Conservation (phyloP, 2,888 invertebrate species). For the Nephrotoma guestfalica region DNA sequence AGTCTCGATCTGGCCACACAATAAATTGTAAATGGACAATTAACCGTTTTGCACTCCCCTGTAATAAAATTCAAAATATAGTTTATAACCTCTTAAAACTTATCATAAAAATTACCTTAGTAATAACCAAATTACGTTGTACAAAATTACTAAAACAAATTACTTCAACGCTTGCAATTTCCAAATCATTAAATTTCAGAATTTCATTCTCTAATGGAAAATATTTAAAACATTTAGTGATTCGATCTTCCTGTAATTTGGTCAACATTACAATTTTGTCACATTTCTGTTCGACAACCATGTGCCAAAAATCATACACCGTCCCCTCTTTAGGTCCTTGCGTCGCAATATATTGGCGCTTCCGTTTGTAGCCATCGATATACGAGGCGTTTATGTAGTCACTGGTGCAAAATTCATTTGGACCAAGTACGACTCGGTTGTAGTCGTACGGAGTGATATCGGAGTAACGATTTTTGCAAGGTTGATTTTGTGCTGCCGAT, state of each 20-base stretch:
- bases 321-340: constrained; percentile 58
- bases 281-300: constrained; percentile 55
- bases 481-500: background rate
- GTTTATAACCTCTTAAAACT: too few species aligned
- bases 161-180: constrained; percentile 39
- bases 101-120: constrained; percentile 26
- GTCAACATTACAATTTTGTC: constrained; percentile 57
- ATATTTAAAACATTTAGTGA: constrained; percentile 53
- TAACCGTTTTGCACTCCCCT: constrained; percentile 18
- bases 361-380: constrained; percentile 47
- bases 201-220: constrained; percentile 47
- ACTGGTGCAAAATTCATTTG: constrained; percentile 39
- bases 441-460: constrained; percentile 39
- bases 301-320: constrained; percentile 57
- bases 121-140: constrained; percentile 42
- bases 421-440: constrained; percentile 44
- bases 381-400: constrained; percentile 66
- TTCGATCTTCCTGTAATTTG: constrained; percentile 48
- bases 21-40: constrained; percentile 53
- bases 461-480: too few species aligned
- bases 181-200: constrained; percentile 42
- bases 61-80: background rate
- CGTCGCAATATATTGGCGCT: constrained; percentile 55
- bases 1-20: constrained; percentile 62
- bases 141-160: constrained; percentile 41